Percentiles rank a stretch among this genome's conserved stretches.
Conservation (phyloP, 2,888 invertebrate genomes). For the Petrolisthes cinctipes region DNA sequence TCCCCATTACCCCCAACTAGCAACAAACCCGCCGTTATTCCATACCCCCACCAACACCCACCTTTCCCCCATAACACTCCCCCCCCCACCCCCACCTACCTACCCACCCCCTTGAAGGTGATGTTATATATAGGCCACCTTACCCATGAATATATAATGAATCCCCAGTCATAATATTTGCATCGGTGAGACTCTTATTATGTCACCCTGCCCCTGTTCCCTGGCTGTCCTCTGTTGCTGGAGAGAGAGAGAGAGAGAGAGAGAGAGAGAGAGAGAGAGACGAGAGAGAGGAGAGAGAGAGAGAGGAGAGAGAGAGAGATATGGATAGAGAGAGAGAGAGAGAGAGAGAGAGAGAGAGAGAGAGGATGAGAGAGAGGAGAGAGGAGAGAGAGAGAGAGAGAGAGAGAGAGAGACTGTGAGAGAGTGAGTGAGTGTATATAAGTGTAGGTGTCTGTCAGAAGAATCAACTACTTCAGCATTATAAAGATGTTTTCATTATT, state of each 20-base stretch:
- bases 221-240: neutral
- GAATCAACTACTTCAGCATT: no score
- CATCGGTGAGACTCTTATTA: neutral
- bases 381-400: neutral
- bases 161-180: neutral
- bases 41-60: no score
- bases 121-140: neutral
- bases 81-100: neutral
- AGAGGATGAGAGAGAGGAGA: neutral
- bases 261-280: slow-evolving; percentile 9
- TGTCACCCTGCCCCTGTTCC: neutral
- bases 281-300: neutral
- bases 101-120: neutral
- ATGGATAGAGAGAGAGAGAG: no score
- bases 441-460: no score
- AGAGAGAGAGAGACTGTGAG: neutral
- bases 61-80: neutral
- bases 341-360: neutral
- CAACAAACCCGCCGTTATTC: no score
- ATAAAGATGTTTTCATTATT: no score
- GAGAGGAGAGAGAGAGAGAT: no score
- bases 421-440: neutral
- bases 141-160: slow-evolving; percentile 12
- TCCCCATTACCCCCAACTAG: neutral
- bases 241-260: slow-evolving; percentile 17